phyloP scores from a whole-genome alignment of 2,888 invertebrate species.

The Ormia ochracea region DNA sequence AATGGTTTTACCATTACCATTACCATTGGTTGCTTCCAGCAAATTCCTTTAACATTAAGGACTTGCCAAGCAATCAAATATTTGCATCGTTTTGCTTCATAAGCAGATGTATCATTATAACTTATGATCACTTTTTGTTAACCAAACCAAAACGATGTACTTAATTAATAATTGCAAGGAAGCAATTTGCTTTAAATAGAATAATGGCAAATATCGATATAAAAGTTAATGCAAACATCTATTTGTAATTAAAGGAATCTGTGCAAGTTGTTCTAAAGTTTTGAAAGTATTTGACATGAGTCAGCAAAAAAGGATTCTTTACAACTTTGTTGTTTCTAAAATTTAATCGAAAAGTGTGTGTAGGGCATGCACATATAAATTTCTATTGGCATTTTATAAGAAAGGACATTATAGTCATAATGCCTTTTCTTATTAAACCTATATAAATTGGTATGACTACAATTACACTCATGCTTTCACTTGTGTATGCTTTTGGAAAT shows the following conservation, averaged over 20 bases:
- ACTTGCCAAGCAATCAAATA: background rate
- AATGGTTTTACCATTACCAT: too few relatives aligned
- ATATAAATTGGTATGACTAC: background rate
- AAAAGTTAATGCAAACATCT: background rate
- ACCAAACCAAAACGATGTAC: background rate
- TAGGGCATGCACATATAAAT: background rate
- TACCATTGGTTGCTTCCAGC: too few relatives aligned
- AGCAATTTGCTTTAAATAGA: background rate
- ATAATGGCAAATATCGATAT: background rate
- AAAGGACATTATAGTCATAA: background rate
- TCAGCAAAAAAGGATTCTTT: constrained; percentile 10
- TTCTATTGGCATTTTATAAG: background rate
- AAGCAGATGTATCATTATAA: background rate
- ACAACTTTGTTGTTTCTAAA: constrained; percentile 10
- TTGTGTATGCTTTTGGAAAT: background rate
- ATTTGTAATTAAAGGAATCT: background rate
- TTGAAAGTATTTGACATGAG: constrained; percentile 21
- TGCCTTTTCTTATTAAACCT: background rate
- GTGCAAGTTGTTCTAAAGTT: background rate
- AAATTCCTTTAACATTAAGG: background rate
- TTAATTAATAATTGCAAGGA: constrained; percentile 11
- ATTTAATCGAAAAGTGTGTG: background rate
- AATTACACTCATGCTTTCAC: background rate
- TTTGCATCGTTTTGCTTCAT: background rate
- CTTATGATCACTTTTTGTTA: background rate